Conservation (phyloP, 2,888 invertebrate genomes). For the Gandaritis pyraliata region DNA sequence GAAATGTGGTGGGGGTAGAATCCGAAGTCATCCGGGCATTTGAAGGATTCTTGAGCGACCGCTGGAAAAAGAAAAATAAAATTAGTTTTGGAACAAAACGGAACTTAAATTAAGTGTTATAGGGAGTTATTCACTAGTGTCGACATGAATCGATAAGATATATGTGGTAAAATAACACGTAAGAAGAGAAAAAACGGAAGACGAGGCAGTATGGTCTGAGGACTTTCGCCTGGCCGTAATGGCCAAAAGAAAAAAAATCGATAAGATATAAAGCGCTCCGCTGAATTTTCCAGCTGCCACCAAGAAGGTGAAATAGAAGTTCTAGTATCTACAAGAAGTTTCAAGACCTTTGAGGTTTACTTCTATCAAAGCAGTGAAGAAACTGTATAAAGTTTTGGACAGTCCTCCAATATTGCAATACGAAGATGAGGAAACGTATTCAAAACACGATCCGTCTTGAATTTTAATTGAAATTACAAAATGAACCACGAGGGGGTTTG, state of each 20-base stretch:
- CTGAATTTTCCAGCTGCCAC: background rate
- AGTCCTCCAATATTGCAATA: conserved; percentile 57
- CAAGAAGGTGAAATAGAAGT: too few relatives aligned
- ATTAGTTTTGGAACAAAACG: conserved; percentile 5
- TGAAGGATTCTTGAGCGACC: conserved; percentile 92
- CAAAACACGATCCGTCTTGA: conserved; percentile 62
- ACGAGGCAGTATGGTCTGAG: too few relatives aligned
- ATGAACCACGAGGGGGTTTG: conserved; percentile 63
- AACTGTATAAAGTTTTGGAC: conserved; percentile 44
- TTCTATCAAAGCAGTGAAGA: conserved; percentile 29
- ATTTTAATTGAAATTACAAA: conserved; percentile 75
- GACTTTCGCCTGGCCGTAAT: too few relatives aligned
- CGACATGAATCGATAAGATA: conserved; percentile 35
- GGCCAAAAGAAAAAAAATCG: too few relatives aligned
- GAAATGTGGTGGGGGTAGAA: conserved; percentile 96
- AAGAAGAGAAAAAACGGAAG: too few relatives aligned
- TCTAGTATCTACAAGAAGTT: too few relatives aligned
- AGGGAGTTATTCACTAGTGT: background rate
- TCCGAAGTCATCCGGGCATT: conserved; percentile 97
- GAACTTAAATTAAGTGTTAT: background rate
- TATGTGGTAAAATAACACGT: too few relatives aligned
- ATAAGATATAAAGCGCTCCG: conserved; percentile 17
- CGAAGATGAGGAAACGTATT: conserved; percentile 56
- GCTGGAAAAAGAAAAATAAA: conserved; percentile 75
- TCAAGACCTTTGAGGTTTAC: background rate